A percentile compares a stretch with the other conserved stretches of the same genome.
These are phyloP conservation scores for Canis aureus DNA, from an alignment of 2,113 vertebrate species.

Conservation along the genomic window DNA sequence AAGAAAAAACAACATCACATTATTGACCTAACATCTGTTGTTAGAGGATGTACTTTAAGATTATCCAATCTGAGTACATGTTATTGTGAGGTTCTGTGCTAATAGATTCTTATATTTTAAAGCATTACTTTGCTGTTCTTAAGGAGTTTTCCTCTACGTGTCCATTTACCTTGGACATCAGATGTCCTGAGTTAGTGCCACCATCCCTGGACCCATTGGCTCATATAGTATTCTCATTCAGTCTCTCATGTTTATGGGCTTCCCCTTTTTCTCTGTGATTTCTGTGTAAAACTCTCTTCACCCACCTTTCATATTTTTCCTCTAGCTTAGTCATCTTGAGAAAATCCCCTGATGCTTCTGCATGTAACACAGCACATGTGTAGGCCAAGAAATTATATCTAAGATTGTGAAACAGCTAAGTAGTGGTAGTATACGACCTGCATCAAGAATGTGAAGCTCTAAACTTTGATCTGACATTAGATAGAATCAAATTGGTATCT, in stretches of 20 bases:
- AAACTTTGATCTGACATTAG: not conserved
- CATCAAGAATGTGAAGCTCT: not conserved
- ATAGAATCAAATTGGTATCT: not conserved
- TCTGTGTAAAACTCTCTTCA: not conserved
- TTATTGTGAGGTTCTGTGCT: not conserved
- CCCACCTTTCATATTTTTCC: not conserved
- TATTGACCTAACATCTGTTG: not conserved
- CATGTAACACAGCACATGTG: not conserved
- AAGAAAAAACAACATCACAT: not conserved
- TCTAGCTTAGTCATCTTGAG: not conserved
- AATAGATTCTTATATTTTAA: not conserved
- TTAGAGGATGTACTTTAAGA: constrained; percentile 3
- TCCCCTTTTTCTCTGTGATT: not conserved
- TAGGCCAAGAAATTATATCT: constrained; percentile 40
- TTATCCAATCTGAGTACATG: not conserved
- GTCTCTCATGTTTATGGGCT: not conserved
- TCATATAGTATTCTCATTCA: not conserved
- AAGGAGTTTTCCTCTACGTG: not conserved
- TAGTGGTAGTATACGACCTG: not conserved
- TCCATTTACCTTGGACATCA: not conserved
- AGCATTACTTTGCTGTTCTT: not conserved
- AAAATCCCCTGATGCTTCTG: constrained; percentile 25
- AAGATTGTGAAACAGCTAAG: not conserved
- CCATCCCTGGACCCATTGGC: not conserved
- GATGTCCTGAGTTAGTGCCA: not conserved